Evolutionary conservation across 2,888 invertebrate species (phyloP), one percentile per base, ranked within the genome.

Genomic region (Lepidonotus clava): DNA sequence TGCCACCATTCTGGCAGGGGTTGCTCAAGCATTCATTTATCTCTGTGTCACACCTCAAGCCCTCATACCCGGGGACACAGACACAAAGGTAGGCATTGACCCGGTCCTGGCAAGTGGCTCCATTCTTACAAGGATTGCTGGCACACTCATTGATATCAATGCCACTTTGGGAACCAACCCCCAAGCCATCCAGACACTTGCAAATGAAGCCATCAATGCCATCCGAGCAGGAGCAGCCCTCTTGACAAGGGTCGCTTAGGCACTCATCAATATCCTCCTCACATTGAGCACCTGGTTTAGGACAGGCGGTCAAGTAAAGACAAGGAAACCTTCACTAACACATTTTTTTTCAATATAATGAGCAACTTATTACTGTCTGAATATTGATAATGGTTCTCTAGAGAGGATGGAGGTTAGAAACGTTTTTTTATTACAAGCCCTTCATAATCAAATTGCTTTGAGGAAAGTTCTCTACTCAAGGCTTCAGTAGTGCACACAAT

Each of bases 121-220:
- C 98, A 91, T 98, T 98, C 91, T 98, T 98, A 92, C 98, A 98
- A 0, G 98, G 98, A 94, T 98, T 98, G 0, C 97, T 97, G 87
- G 97, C 96, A 93, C 98, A 98, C 92, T 99, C 98, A 93, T 99
- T 98, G 90, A 99, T 98, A 92, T 99, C 98, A 0, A 98, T 24
- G 28, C 14, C 66, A 66, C 24, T 24, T 18, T 66, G n/a, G n/a
- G 14, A 14, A 24, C 14, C 46, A 18, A 8, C 32, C 8, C 32
- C 66, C 24, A 14, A 21, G 24, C 76, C 85, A 66, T 14, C 28
- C 8, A 24, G 36, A 71, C 85, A 85, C 21, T 24, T 8, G 51
- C 83, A 83, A 24, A 21, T 14, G 83, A 46, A 83, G 28, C 41
- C 84, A 34, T 87, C 95, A 36, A 93, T 90, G 87, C 91, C 91